Percentiles rank a stretch among this genome's conserved stretches.
Evolutionary conservation across 2,797 vertebrate genomes (phyloP).

Genomic region (Mionectes olivaceus): DNA sequence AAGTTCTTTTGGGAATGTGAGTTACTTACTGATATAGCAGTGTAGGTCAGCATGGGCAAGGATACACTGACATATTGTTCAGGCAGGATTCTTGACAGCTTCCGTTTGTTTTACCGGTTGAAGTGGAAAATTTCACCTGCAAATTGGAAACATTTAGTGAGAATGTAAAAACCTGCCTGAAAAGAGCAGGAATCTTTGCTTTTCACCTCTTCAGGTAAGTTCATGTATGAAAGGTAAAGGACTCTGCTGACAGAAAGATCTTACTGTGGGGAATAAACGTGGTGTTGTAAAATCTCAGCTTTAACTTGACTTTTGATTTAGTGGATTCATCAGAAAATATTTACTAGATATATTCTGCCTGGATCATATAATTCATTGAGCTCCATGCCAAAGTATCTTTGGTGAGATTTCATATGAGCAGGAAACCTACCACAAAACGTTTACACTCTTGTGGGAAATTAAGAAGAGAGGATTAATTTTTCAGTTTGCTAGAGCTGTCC

Average conservation of each 20-base stretch:
- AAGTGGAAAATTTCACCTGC: slow-evolving; percentile 49
- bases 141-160: neutral
- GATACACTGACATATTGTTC: neutral
- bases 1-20: neutral
- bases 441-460: neutral
- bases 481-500: neutral
- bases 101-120: slow-evolving; percentile 31
- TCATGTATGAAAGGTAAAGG: slow-evolving; percentile 8
- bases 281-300: neutral
- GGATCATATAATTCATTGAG: neutral
- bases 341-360: neutral
- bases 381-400: neutral
- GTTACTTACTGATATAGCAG: neutral
- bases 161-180: neutral
- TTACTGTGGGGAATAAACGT: neutral
- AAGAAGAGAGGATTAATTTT: neutral
- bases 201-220: neutral
- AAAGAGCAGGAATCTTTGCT: neutral
- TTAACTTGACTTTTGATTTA: neutral
- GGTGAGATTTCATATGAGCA: neutral
- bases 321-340: neutral
- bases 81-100: slow-evolving; percentile 32
- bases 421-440: neutral
- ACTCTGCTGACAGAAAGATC: slow-evolving; percentile 10
- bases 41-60: slow-evolving; percentile 2